A percentile compares a stretch with the other conserved stretches of the same genome.
phyloP scores from a whole-genome alignment of 2,888 invertebrate genomes.

The Laspeyria flexula region DNA sequence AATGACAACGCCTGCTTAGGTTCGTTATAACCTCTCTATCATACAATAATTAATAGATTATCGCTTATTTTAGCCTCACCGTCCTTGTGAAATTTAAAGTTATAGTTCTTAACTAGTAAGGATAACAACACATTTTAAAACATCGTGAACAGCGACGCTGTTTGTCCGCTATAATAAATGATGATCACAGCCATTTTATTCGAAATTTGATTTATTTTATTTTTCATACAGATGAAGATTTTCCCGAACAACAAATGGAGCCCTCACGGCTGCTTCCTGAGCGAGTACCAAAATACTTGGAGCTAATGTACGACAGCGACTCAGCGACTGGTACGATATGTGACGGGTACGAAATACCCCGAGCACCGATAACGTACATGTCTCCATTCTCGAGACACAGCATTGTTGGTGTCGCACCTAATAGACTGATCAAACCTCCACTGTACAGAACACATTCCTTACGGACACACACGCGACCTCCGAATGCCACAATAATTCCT shows the following conservation, averaged over 20 bases:
- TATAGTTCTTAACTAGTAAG: too few species aligned
- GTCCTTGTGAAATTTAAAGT: too few species aligned
- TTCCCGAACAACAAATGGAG: conserved; percentile 75
- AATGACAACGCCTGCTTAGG: conserved; percentile 88
- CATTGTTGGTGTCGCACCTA: conserved; percentile 75
- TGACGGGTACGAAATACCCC: conserved; percentile 89
- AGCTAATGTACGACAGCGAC: conserved; percentile 87
- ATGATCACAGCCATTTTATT: too few species aligned
- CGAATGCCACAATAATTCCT: conserved; percentile 77
- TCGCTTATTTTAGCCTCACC: too few species aligned
- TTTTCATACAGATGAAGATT: conserved; percentile 67
- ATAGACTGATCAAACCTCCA: conserved; percentile 67
- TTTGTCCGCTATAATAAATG: too few species aligned
- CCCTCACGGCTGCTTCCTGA: conserved; percentile 72
- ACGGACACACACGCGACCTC: conserved; percentile 63
- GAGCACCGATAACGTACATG: conserved; percentile 58
- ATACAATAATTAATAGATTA: background rate
- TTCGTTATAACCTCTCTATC: conserved; percentile 54
- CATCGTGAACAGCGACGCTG: too few species aligned
- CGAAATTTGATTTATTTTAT: too few species aligned
- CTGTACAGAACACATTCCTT: conserved; percentile 70
- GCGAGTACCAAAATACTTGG: conserved; percentile 87
- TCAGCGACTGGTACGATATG: conserved; percentile 67
- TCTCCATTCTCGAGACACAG: conserved; percentile 71
- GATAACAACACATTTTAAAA: too few species aligned